phyloP scores from a whole-genome alignment of 2,113 vertebrate species.

The Lagopus leucura region DNA sequence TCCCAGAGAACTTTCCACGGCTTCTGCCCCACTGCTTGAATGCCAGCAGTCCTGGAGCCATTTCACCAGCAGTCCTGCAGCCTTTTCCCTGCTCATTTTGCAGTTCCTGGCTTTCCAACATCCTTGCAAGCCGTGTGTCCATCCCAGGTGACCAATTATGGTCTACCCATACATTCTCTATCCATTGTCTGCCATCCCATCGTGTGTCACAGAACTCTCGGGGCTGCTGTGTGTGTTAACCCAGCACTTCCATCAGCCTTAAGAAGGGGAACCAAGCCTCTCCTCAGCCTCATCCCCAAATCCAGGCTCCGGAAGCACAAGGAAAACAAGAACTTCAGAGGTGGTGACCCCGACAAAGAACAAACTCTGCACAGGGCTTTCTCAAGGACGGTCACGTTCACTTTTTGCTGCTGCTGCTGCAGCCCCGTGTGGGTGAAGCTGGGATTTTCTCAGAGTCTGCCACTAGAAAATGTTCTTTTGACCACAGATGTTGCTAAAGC shows the following conservation, averaged over 20 bases:
- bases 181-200: not conserved
- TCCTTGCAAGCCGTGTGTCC: not conserved
- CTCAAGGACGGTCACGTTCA: not conserved
- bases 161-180: not conserved
- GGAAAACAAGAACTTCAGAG: not conserved
- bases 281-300: fast-evolving
- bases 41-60: not conserved
- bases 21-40: not conserved
- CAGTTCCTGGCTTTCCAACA: not conserved
- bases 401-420: not conserved
- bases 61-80: not conserved
- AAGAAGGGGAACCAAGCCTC: not conserved
- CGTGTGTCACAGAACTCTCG: not conserved
- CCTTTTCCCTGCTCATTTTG: not conserved
- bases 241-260: not conserved
- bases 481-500: not conserved
- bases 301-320: not conserved
- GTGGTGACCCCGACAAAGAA: not conserved
- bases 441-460: not conserved
- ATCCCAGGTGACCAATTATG: not conserved
- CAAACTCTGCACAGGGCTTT: not conserved
- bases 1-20: not conserved
- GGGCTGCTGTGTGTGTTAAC: not conserved
- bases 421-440: not conserved
- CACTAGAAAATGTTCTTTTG: not conserved